Base-by-base conservation (phyloP, 2,888 invertebrate genomes). In the Incurvaria masculella region DNA sequence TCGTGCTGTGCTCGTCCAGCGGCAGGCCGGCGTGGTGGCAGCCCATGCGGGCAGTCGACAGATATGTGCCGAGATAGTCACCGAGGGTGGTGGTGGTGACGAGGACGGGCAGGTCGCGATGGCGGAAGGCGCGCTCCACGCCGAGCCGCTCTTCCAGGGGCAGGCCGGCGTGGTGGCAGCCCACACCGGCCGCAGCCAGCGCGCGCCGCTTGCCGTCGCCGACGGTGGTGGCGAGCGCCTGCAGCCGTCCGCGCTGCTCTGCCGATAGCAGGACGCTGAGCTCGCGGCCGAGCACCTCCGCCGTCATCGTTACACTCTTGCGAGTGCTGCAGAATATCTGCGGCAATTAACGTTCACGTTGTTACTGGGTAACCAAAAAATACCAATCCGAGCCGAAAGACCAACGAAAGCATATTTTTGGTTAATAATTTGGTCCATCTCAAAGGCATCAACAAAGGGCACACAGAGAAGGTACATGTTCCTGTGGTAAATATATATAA, bases 11-110 rank as follows among this genome's bases (percentile, higher is more conserved):
- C 62, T 90, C 90, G 52, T 83, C 80, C 5, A 70, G 69, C 21
- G 83, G 69, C 61, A 92, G 66, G 0, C 91, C 91, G 10, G 91
- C 91, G 69, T 92, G 91, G 60, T 92, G 91, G 58, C 82, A 87
- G 0, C 87, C 91, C 14, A 91, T 81, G 0, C 91, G 91, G 51
- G 72, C 70, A 51, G 79, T 55, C 3, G 88, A 63, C 50, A 82
- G 62, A n/a, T n/a, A n/a, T n/a, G n/a, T n/a, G n/a, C n/a, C n/a
- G n/a, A n/a, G n/a, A n/a, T n/a, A n/a, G n/a, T n/a, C n/a, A 81
- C 82, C 81, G 52, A 87, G 64, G 0, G 88, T 88, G 42, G 85
- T 86, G 5, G 88, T 88, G 1, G 87, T 83, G 11, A 88, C 79
- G 21, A 92, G 72, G 53, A 91, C 82, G 0, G 87, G 86, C 26